A percentile compares a stretch with the other conserved stretches of the same genome.
phyloP scores from a whole-genome alignment of 2,888 invertebrate genomes.

The Lithophane semibrunnea region DNA sequence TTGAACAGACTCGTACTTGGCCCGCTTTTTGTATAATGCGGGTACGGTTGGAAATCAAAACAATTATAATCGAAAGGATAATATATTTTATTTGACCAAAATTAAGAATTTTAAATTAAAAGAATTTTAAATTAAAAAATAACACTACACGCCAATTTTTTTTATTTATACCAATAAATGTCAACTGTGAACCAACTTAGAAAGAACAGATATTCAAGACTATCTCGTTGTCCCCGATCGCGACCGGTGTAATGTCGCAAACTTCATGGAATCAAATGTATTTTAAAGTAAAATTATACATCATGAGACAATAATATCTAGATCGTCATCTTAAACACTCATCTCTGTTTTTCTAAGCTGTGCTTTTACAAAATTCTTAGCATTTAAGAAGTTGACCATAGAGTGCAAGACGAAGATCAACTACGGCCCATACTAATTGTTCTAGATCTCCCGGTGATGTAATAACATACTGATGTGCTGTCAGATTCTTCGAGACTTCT shows the following conservation, averaged over 20 bases:
- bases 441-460: not conserved
- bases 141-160: too few species aligned
- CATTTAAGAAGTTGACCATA: not conserved
- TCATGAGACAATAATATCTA: not conserved
- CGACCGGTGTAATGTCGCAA: not conserved
- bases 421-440: accelerated
- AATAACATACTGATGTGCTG: not conserved
- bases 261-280: not conserved
- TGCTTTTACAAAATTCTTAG: not conserved
- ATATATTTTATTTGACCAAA: not conserved
- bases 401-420: too few species aligned
- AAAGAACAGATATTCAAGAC: not conserved
- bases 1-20: too few species aligned
- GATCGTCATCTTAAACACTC: not conserved
- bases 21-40: too few species aligned
- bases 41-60: not conserved
- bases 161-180: too few species aligned
- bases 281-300: not conserved
- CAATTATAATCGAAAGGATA: not conserved
- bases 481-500: not conserved
- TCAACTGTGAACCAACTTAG: not conserved
- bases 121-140: too few species aligned
- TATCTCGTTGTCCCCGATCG: not conserved
- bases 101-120: too few species aligned
- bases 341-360: not conserved